These are phyloP conservation scores for Anarhynchus alexandrinus DNA, from an alignment of 2,113 vertebrate species.

Conservation along the genomic window DNA sequence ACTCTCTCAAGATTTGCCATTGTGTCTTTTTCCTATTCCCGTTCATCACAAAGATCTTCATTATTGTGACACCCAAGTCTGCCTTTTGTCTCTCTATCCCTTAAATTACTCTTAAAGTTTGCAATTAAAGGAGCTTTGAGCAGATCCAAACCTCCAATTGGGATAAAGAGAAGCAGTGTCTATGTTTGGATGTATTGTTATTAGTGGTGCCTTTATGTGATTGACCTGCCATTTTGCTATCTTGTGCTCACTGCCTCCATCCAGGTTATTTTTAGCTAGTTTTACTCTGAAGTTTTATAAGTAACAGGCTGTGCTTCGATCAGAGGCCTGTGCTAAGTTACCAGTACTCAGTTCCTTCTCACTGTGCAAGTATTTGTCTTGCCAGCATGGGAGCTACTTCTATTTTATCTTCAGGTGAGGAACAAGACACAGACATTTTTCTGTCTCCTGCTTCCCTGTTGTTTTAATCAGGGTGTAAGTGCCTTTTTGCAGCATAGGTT, in stretches of 20 bases:
- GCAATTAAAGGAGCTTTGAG: not conserved
- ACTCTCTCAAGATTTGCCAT: not conserved
- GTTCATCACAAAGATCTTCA: not conserved
- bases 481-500: not conserved
- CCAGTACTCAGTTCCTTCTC: slow-evolving; percentile 6
- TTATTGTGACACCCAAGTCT: not conserved
- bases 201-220: not conserved
- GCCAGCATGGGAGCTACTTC: not conserved
- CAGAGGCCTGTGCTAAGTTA: slow-evolving; percentile 42
- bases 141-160: not conserved
- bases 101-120: not conserved
- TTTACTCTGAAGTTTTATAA: slow-evolving; percentile 20
- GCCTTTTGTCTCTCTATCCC: not conserved
- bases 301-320: slow-evolving; percentile 55
- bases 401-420: not conserved
- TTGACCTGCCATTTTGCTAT: not conserved
- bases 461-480: not conserved
- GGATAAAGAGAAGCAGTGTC: not conserved
- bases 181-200: not conserved
- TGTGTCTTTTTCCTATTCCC: not conserved
- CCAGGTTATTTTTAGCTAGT: slow-evolving; percentile 54
- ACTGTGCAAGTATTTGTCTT: slow-evolving; percentile 51
- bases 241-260: not conserved
- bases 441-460: not conserved
- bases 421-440: not conserved